Evolutionary conservation across 2,888 invertebrate genomes (phyloP), one percentile per base, ranked within the genome.

Genomic region (Andrena bucephala): DNA sequence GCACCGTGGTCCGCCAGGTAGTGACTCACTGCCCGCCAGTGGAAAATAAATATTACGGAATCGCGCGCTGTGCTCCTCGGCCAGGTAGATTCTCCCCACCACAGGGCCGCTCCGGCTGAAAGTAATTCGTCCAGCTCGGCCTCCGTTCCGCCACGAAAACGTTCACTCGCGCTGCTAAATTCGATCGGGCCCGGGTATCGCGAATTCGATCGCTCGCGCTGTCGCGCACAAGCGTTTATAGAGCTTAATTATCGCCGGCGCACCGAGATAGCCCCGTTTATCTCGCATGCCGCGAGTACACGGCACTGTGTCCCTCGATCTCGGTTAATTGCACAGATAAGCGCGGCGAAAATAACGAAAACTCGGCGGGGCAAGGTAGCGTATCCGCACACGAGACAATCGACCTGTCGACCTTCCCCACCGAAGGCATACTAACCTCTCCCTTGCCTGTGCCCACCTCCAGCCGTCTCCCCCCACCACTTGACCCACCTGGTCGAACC

Each of bases 31-130:
- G 52, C 71, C 57, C 77, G 84, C 84, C 73, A 89, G 87, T 86
- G 85, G 85, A 90, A 91, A 92, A 92, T 91, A 92, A 92, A 92
- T 92, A 92, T 92, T 92, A 92, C 92, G 90, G 92, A 92, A 92
- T 92, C 89, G 86, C 77, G 84, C 84, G 82, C 57, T 60, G 86
- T 85, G 85, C 85, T 86, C 83, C 85, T 79, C 86, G 85, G 84
- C 81, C 87, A 75, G 68, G 77, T 85, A 83, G 82, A 81, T 85
- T 67, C 67, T 86, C 80, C 86, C 88, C 83, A 83, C 88, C 86
- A 71, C 60, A 29, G 65, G 16, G 48, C 16, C 66, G 36, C 50
- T 59, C 42, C 59, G 82, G 71, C 77, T 85, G 88, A 87, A 87
- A 87, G 86, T 85, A 86, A 87, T 85, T 87, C 85, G 85, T 83